Evolutionary conservation across 2,888 invertebrate species (phyloP).

Genomic region (Erpobdella octoculata): DNA sequence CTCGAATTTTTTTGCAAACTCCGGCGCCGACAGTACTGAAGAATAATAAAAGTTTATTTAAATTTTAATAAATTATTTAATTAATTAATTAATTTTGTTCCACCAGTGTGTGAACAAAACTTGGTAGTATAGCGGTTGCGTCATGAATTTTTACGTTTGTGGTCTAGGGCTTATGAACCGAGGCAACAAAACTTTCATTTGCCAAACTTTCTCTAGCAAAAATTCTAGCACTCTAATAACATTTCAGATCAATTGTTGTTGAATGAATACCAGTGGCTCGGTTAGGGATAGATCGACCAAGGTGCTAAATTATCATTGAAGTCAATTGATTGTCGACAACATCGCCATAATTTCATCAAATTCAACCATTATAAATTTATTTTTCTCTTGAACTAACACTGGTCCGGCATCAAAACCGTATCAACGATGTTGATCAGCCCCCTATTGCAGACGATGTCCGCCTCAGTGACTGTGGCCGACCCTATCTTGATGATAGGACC

Average conservation of each 20-base stretch:
- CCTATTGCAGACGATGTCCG: neutral
- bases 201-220: too few relatives aligned
- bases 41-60: neutral
- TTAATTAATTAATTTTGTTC: neutral
- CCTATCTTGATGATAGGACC: neutral
- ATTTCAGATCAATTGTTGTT: too few relatives aligned
- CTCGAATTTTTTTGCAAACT: neutral
- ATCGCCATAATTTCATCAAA: neutral
- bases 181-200: too few relatives aligned
- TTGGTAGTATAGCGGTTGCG: neutral
- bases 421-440: slow-evolving; percentile 4
- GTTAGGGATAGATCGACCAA: too few relatives aligned
- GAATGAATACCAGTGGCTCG: too few relatives aligned
- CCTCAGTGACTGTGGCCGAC: neutral
- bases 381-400: neutral
- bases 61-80: neutral
- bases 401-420: neutral
- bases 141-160: too few relatives aligned
- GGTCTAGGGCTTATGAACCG: too few relatives aligned
- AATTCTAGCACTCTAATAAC: too few relatives aligned
- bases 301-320: too few relatives aligned
- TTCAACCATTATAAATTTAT: neutral
- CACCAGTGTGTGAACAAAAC: neutral
- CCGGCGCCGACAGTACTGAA: neutral
- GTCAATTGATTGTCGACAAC: too few relatives aligned